These are phyloP conservation scores for Myotis vivesi DNA, from an alignment of 2,797 vertebrate species.

Conservation along the genomic window DNA sequence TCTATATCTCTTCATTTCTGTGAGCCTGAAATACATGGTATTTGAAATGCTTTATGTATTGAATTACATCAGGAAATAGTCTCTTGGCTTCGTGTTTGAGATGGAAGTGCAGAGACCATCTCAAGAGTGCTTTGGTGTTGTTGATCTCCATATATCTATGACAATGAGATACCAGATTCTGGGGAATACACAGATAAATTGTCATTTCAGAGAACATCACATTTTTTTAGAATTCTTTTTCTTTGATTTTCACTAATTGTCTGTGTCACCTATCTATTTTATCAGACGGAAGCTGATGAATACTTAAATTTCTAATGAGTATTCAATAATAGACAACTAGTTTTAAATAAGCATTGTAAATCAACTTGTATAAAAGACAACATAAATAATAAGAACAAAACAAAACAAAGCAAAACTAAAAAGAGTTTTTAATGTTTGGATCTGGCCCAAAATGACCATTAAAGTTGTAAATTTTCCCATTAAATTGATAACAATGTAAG, in stretches of 20 bases:
- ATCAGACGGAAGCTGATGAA: not conserved
- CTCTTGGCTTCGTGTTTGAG: slow-evolving; percentile 7
- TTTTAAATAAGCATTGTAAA: slow-evolving; percentile 68
- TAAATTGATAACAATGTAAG: slow-evolving; percentile 76
- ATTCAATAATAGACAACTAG: slow-evolving; percentile 42
- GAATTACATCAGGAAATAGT: slow-evolving; percentile 54
- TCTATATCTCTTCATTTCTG: not conserved
- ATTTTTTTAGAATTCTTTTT: slow-evolving; percentile 28
- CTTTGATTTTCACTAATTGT: slow-evolving; percentile 29
- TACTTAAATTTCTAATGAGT: not conserved
- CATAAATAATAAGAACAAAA: slow-evolving; percentile 59
- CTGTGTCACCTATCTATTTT: slow-evolving; percentile 29
- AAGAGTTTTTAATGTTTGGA: slow-evolving; percentile 74
- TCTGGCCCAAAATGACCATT: slow-evolving; percentile 79
- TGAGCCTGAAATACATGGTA: not conserved
- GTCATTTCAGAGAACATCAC: not conserved
- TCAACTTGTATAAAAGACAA: slow-evolving; percentile 69
- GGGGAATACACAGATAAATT: not conserved
- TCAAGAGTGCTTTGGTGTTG: not conserved
- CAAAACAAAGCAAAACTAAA: slow-evolving; percentile 45
- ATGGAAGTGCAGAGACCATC: not conserved
- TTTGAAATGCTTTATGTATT: slow-evolving; percentile 7
- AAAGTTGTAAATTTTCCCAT: slow-evolving; percentile 79
- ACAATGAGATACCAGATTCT: not conserved
- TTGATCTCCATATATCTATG: not conserved